Evolutionary conservation across 2,888 invertebrate genomes (phyloP), one percentile per base, ranked within the genome.

Genomic region (Disparrhopalites patrizii): DNA sequence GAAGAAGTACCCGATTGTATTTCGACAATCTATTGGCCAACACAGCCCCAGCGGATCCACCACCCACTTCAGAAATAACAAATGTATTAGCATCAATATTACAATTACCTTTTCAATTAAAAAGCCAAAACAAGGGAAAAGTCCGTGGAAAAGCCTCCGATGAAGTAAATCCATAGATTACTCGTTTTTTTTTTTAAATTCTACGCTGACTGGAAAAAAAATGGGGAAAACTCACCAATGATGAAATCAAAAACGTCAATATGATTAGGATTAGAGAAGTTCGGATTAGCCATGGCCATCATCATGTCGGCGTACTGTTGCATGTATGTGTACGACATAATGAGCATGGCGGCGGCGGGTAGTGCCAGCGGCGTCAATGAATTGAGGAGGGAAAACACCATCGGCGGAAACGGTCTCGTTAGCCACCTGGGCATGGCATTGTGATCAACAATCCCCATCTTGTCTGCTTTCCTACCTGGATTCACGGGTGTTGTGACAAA

Each of bases 1-100:
- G 30, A 1, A 60, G n/a, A 2, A 60, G 28, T 28, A 60, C 60
- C 1, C 7, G 10, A 8, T 38, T 20, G 31, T 28, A 20, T n/a
- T 30, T 43, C 28, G 60, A 40, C 28, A 60, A 23, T 28, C 60
- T 20, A 18, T 60, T 60, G 1, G 60, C 60, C 1, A 60, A 20
- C 2, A 60, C 60, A 2, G 60, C 28, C 4, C 60, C 60, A 2
- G 60, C 40, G 2, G 60, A 40, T 30, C 60, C 60, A 5, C 47
- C 60, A 18, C 60, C 60, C 4, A 60, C 60, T 60, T 5, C 30
- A 13, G 27, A 28, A 51, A 8, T 8, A 3, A 51, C 20, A 51
- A 51, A 27, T n/a, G n/a, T 4, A 40, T 40, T 18, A 40, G n/a
- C 40, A 40, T 3, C 13, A 40, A 18, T 5, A 20, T 8, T 36